Base-by-base conservation (phyloP, 2,113 vertebrate species). In the Indri indri region DNA sequence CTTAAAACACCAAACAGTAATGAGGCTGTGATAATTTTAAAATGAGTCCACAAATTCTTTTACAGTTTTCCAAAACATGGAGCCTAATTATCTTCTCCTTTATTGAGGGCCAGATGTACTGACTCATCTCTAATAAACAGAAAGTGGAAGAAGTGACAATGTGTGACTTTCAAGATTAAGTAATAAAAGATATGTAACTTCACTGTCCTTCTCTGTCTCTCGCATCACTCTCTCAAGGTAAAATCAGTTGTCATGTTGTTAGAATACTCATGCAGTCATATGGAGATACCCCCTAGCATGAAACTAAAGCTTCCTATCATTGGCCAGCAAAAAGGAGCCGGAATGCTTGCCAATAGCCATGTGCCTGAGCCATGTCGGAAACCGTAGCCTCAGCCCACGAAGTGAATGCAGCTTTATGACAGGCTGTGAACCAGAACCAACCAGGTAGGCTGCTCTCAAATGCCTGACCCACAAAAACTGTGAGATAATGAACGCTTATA, bases 351-450 rank as follows among this genome's bases (percentile, higher is more conserved):
- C 32, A 47, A 13, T 20, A 85, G 3, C 27, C 45, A 66, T 16
- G 3, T 8, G 34, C 63, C 22, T 32, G 1, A 11, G 34, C 3
- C 17, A 57, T 80, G 5, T 45, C 13, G 37, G 9, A 93, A 63
- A 45, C 54, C 25, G 5, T 10, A 77, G 7, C 3, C 11, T 37
- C 40, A n/a, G 54, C 1, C 22, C 22, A 81, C 17, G 37, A 10
- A 0, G 6, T 18, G 2, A 81, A 27, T 23, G 6, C 6, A 88
- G 65, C 11, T 18, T 45, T 42, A 45, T 25, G 6, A 61, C 20
- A 50, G 16, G 1, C 3, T 45, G 8, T 40, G 45, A 25, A 5
- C 37, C 20, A 47, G n/a, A 71, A 34, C 0, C 6, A 2, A 8
- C 5, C 12, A 50, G n/a, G 5, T 18, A 50, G 23, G 3, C 47